Base-by-base conservation (phyloP, 2,113 vertebrate species). In the Tapirus terrestris region DNA sequence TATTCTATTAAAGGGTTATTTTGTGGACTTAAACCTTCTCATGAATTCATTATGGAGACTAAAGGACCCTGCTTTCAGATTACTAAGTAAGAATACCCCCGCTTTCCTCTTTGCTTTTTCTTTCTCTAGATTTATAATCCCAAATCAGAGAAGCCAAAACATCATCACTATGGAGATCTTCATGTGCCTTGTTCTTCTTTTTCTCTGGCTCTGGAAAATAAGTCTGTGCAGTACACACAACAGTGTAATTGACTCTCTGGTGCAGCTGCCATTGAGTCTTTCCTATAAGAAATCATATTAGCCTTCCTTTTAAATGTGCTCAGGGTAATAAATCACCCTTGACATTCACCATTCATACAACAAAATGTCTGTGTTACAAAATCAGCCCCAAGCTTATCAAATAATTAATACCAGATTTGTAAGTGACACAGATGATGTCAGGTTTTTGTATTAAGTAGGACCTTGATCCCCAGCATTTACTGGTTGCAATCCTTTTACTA, bases 291-390 rank as follows among this genome's bases (percentile, higher is more conserved):
- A 98, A 98, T 98, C 93, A 91, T 97, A 98, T 97, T 98, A 98
- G 72, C 87, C 93, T 98, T 98, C 77, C 43, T 96, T 99, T 98
- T 98, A 98, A 98, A 97, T 82, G 96, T 97, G 61, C 86, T 98
- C 86, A 97, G 96, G 86, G 93, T 97, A 98, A 97, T 98, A 99
- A 98, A 93, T 98, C 96, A 98, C 98, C 97, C 95, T 94, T 99
- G 98, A 98, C 96, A 97, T 97, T 96, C 95, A 96, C 72, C 98
- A 98, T 96, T 98, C 93, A 96, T 96, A 91, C n/a, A 94, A 94
- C 94, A 98, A 98, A 97, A 98, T 76, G 92, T 90, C 76, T 91
- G 53, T 97, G 90, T 89, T 95, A 94, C 51, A 88, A 68, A 98
- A 82, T 82, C 86, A 17, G 48, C 18, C 82, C 92, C 65, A 95